These are phyloP conservation scores for Cerceris ruficornis DNA, from an alignment of 2,888 invertebrate genomes.

Conservation along the genomic window DNA sequence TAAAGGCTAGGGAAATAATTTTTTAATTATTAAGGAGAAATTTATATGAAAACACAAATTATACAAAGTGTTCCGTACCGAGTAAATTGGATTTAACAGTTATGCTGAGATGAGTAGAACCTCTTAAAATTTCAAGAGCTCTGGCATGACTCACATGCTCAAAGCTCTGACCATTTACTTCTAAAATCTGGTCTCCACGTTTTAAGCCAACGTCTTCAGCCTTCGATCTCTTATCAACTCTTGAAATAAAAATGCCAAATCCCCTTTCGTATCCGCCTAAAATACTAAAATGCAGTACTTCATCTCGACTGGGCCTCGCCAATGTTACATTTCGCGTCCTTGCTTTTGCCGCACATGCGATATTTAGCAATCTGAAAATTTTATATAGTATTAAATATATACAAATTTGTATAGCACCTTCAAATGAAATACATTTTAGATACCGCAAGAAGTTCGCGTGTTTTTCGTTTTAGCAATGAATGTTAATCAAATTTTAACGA, in stretches of 20 bases:
- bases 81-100: slow-evolving; percentile 98
- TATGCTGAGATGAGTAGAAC: slow-evolving; percentile 97
- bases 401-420: too few species aligned
- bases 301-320: slow-evolving; percentile 95
- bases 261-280: slow-evolving; percentile 96
- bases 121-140: slow-evolving; percentile 95
- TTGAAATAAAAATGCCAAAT: slow-evolving; percentile 96
- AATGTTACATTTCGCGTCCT: slow-evolving; percentile 94
- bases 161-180: slow-evolving; percentile 98
- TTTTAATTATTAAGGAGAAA: slow-evolving; percentile 33
- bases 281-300: slow-evolving; percentile 95
- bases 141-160: slow-evolving; percentile 95
- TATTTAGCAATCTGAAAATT: slow-evolving; percentile 89
- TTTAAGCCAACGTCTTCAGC: slow-evolving; percentile 98
- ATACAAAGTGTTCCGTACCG: slow-evolving; percentile 81
- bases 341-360: slow-evolving; percentile 99
- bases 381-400: slow-evolving; percentile 69
- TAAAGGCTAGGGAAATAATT: slow-evolving; percentile 82
- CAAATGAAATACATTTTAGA: too few species aligned
- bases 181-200: slow-evolving; percentile 98
- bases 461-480: too few species aligned
- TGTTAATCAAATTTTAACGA: too few species aligned
- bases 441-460: too few species aligned
- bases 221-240: slow-evolving; percentile 96
- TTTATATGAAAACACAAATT: slow-evolving; percentile 9